These are phyloP conservation scores for Asobara japonica DNA, from an alignment of 1,140 invertebrate species.

Conservation along the genomic window DNA sequence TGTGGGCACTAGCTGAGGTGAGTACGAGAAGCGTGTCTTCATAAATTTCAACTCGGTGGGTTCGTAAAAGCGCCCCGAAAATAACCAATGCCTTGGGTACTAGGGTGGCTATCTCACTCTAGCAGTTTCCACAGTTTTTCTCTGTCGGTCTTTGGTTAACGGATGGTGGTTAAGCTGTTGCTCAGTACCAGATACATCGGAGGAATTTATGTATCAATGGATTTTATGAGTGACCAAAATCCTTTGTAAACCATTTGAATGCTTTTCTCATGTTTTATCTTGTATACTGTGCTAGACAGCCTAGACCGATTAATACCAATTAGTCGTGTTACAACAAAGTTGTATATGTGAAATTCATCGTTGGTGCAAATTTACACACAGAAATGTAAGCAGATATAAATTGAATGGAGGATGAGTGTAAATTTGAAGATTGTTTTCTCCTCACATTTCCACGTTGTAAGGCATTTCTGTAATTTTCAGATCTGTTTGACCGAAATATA, in stretches of 20 bases:
- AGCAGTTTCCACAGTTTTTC: constrained; percentile 19
- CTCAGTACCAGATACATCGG: not conserved
- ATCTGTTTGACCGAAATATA: no score
- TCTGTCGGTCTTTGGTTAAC: constrained; percentile 28
- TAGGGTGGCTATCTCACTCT: constrained; percentile 12
- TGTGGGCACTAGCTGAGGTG: constrained; percentile 25
- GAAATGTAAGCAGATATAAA: no score
- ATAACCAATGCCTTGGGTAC: constrained; percentile 41
- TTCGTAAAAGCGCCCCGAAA: constrained; percentile 55
- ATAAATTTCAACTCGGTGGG: constrained; percentile 52
- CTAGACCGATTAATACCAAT: no score
- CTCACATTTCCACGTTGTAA: no score
- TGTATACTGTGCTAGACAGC: no score
- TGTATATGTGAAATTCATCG: no score
- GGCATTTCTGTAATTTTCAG: no score
- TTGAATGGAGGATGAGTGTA: no score
- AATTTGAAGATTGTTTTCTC: no score
- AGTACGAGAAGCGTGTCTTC: constrained; percentile 42
- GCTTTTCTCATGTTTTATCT: no score
- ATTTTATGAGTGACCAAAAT: not conserved
- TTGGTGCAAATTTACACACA: no score
- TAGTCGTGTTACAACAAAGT: no score
- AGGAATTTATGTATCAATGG: constrained; percentile 8
- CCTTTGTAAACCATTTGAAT: not conserved
- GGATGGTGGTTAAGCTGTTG: not conserved